Evolutionary conservation across 2,888 invertebrate genomes (phyloP).

Genomic region (Euphydryas editha): DNA sequence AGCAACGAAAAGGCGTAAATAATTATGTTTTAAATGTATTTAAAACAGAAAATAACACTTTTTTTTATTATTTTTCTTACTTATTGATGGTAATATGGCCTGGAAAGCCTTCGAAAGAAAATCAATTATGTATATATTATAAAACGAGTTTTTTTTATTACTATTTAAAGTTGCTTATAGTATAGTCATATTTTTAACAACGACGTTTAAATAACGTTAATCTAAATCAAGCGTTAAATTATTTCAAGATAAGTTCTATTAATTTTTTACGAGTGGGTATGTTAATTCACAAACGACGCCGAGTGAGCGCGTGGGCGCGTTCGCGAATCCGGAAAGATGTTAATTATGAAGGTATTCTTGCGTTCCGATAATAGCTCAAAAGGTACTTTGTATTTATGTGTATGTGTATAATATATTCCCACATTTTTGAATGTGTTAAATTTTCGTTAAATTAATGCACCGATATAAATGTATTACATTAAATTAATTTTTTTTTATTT

Average conservation of each 20-base stretch:
- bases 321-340: constrained; percentile 16
- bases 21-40: background rate
- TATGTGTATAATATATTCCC: background rate
- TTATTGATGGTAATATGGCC: background rate
- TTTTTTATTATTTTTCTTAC: too few species aligned
- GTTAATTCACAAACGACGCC: constrained; percentile 3
- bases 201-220: background rate
- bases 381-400: background rate
- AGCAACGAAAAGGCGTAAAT: constrained; percentile 5
- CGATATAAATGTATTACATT: too few species aligned
- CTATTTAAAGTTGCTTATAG: too few species aligned
- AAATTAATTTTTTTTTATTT: too few species aligned
- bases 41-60: background rate
- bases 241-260: background rate
- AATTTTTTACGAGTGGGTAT: constrained; percentile 7
- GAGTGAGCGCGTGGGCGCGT: constrained; percentile 8
- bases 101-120: background rate
- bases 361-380: constrained; percentile 2
- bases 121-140: too few species aligned
- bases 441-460: background rate
- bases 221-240: background rate
- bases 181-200: background rate
- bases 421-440: background rate
- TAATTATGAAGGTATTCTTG: constrained; percentile 3
- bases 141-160: too few species aligned